Percentiles rank a stretch among this genome's conserved stretches.
Evolutionary conservation across 2,888 invertebrate species (phyloP).

Genomic region (Pterostichus niger): DNA sequence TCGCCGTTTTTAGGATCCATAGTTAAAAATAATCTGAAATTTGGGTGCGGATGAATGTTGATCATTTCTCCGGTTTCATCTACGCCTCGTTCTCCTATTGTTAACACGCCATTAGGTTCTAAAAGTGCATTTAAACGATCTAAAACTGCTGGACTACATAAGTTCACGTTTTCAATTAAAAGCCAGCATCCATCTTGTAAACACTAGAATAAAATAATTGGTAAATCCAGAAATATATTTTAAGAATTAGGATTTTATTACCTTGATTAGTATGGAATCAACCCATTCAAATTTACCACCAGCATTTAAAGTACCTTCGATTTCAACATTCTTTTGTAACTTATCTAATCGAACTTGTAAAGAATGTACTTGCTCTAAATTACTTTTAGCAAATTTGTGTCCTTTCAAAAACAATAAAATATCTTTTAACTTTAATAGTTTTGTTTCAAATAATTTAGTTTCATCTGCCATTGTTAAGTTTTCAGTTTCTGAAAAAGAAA

Average conservation of each 20-base stretch:
- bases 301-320: constrained; percentile 83
- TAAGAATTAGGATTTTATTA: constrained; percentile 71
- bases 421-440: constrained; percentile 74
- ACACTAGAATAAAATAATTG: constrained; percentile 78
- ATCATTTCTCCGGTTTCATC: constrained; percentile 84
- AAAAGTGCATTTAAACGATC: constrained; percentile 97
- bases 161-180: constrained; percentile 94
- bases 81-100: constrained; percentile 95
- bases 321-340: constrained; percentile 76
- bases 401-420: constrained; percentile 72
- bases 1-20: constrained; percentile 98
- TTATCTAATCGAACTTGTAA: constrained; percentile 75
- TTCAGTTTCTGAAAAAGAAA: constrained; percentile 69
- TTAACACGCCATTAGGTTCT: constrained; percentile 94
- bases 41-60: constrained; percentile 89
- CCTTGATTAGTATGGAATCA: constrained; percentile 91
- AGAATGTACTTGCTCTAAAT: constrained; percentile 71
- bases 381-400: constrained; percentile 68
- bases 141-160: constrained; percentile 97
- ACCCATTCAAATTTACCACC: constrained; percentile 97
- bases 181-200: constrained; percentile 91
- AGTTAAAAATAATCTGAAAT: constrained; percentile 96
- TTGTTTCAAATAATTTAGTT: constrained; percentile 76
- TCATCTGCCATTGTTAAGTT: constrained; percentile 76
- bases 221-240: background rate